phyloP scores from a whole-genome alignment of 1,140 invertebrate species.

The Drosophila bocki region DNA sequence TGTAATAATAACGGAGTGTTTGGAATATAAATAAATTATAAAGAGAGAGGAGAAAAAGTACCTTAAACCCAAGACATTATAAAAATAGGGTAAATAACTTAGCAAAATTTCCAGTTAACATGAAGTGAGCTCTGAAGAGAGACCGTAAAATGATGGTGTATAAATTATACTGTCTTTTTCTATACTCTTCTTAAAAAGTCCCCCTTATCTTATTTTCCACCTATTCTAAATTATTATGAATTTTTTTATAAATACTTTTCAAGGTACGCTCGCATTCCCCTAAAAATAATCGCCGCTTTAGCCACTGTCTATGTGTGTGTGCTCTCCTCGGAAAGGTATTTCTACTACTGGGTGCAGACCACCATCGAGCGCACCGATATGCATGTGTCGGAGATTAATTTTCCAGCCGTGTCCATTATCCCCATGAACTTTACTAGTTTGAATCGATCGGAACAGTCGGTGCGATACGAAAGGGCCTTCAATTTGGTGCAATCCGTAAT shows the following conservation, averaged over 20 bases:
- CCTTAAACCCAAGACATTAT: not conserved
- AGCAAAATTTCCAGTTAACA: too few species aligned
- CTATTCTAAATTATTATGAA: not conserved
- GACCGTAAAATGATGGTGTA: too few species aligned
- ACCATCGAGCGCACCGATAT: conserved; percentile 75
- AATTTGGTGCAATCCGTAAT: conserved; percentile 48
- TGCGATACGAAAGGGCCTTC: conserved; percentile 3
- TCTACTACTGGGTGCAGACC: conserved; percentile 74
- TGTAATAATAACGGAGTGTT: not conserved
- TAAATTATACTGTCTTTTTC: not conserved
- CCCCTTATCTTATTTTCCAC: not conserved
- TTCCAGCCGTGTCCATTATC: conserved; percentile 73
- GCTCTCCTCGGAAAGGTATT: conserved; percentile 73
- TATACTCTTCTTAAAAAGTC: not conserved
- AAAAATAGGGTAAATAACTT: not conserved
- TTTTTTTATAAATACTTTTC: too few species aligned
- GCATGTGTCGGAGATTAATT: conserved; percentile 72
- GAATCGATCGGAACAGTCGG: not conserved
- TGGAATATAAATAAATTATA: not conserved
- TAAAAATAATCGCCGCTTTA: conserved; percentile 23
- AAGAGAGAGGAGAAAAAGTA: not conserved
- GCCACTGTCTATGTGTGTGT: conserved; percentile 57
- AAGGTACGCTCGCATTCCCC: conserved; percentile 32
- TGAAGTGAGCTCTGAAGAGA: too few species aligned
- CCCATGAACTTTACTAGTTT: conserved; percentile 32